Base-by-base conservation (phyloP, 2,113 vertebrate genomes). In the Pipra filicauda region DNA sequence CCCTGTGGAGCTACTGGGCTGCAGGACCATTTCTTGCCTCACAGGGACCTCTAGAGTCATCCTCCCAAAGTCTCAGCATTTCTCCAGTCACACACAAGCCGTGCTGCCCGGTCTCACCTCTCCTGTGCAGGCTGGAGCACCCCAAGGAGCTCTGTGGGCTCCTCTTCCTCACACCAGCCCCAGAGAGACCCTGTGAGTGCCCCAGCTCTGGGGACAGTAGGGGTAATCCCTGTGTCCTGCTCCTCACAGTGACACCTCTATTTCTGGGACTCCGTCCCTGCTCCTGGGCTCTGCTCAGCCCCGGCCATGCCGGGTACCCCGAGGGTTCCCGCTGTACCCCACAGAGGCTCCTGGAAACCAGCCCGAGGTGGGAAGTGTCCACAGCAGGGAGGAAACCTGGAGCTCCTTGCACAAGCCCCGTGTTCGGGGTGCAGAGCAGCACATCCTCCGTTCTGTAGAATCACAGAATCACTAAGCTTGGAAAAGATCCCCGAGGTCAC, bases 31-130 rank as follows among this genome's bases (percentile, higher is more conserved):
- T 71, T 41, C 57, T 41, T 41, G 85, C 49, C 66, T 57, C 35
- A 8, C 57, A 49, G 66, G 57, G 75, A 64, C 74, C 57, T 48
- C 48, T 48, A 8, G 49, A 79, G 66, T 49, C 35, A 1, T n/a
- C 46, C 8, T 57, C 49, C 48, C 49, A 26, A 20, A 64, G 37
- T 2, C 65, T 16, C 74, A n/a, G 65, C 10, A 0, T 23, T n/a
- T 23, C 46, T 16, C 7, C 48, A 7, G 22, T 24, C 48, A 2
- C 1, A 5, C 0, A 11, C 1, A 1, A 7, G 48, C 1, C 15
- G 8, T 16, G 57, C 57, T 39, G 65, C 3, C 48, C 12, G 0
- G 57, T 22, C 39, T 16, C 65, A 4, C 8, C 48, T 13, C 28
- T 20, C 19, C 85, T n/a, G 57, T 49, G 11, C 64, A 5, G 54